A percentile compares a stretch with the other conserved stretches of the same genome.
Conservation (phyloP, 2,113 vertebrate species). For the Pollachius pollachius region DNA sequence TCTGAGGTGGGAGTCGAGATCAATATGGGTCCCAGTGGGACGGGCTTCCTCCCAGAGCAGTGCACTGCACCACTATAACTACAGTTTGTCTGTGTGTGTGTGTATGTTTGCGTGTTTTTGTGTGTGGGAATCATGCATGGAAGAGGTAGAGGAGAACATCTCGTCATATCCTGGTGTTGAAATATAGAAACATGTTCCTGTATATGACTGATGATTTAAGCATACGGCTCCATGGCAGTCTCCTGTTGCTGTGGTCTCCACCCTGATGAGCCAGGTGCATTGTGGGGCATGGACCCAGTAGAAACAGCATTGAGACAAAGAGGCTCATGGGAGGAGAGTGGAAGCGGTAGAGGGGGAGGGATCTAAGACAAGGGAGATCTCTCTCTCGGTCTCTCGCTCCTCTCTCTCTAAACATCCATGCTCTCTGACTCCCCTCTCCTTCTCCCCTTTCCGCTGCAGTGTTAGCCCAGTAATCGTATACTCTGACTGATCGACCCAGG, state of each 20-base stretch:
- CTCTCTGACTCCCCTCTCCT: slow-evolving; percentile 11
- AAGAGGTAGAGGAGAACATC: too few relatives aligned
- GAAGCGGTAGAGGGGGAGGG: neutral
- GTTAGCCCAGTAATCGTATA: neutral
- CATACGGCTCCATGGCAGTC: neutral
- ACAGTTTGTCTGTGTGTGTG: slow-evolving; percentile 5
- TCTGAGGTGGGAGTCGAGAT: slow-evolving; percentile 59
- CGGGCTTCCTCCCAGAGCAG: slow-evolving; percentile 42
- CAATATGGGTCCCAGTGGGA: slow-evolving; percentile 54
- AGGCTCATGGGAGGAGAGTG: slow-evolving; percentile 40
- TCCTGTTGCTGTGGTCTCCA: neutral
- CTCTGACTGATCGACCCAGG: neutral
- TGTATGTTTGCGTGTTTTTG: slow-evolving; percentile 5
- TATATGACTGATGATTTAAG: neutral
- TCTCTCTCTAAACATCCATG: slow-evolving; percentile 53
- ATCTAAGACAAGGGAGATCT: neutral
- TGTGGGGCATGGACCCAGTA: slow-evolving; percentile 8
- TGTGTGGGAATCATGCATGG: too few relatives aligned
- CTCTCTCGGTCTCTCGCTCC: slow-evolving; percentile 27
- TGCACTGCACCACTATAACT: slow-evolving; percentile 48
- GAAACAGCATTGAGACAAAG: slow-evolving; percentile 46
- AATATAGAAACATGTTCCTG: neutral
- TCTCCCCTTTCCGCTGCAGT: slow-evolving; percentile 9
- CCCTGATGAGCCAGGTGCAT: neutral
- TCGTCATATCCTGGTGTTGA: too few relatives aligned